Base-by-base conservation (phyloP, 2,113 vertebrate genomes). In the Scalopus aquaticus region DNA sequence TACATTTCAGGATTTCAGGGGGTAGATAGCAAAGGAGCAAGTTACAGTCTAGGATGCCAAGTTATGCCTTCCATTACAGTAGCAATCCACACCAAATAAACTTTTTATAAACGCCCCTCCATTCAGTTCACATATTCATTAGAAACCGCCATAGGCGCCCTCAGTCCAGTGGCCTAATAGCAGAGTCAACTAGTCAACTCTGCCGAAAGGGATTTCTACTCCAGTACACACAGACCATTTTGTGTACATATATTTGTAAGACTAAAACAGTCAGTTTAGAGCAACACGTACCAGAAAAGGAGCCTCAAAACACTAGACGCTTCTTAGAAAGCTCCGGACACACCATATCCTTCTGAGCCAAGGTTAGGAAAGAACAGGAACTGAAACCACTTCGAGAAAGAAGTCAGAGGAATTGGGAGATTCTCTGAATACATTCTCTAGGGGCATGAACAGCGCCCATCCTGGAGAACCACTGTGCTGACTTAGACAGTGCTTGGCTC, bases 281-380 rank as follows among this genome's bases (percentile, higher is more conserved):
- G 93, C 15, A 94, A 10, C 24, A 30, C 84, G 24, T 89, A 87
- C 77, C 77, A 74, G 80, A 79, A 93, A 93, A 95, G 51, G 39
- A 81, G 67, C 51, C n/a, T 78, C 49, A 74, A 51, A 39, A 90
- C 56, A 65, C 32, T 28, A 84, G 74, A 72, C 15, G 30, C 4
- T 46, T 83, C 44, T 94, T 60, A 62, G 72, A 96, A 95, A 88
- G 85, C 19, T 81, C 56, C 81, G 60, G 90, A n/a, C 19, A 65
- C 13, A 76, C 6, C 30, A 83, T 28, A 72, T 56, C 67, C 26
- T 76, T 89, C 20, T 35, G 85, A 81, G 80, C 81, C 60, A 90
- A 82, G 2, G 70, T 93, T 49, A 81, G 39, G 79, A 94, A 94
- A 84, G 49, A 88, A 92, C 0, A 93, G 46, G 22, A 94, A 90